Percentiles rank a stretch among this genome's conserved stretches.
Evolutionary conservation across 1,140 invertebrate species (phyloP).

Genomic region (Diprion similis): DNA sequence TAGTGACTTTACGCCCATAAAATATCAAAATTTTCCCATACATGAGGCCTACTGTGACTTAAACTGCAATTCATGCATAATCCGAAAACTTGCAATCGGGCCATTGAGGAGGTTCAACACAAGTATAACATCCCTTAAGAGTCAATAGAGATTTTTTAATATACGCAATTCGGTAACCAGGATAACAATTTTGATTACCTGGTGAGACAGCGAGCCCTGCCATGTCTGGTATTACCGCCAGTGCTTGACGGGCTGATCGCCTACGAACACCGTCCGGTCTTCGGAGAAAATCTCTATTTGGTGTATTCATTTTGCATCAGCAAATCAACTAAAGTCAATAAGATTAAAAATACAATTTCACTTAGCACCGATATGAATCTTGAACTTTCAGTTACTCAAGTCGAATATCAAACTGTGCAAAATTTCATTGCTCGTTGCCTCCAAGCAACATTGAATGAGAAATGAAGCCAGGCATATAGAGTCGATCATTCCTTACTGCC

Average conservation of each 20-base stretch:
- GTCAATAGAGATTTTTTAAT: neutral
- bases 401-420: neutral
- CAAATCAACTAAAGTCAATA: neutral
- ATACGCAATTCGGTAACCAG: neutral
- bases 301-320: conserved; percentile 41
- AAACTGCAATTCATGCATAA: too few relatives aligned
- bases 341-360: too few relatives aligned
- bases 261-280: conserved; percentile 44
- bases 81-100: too few relatives aligned
- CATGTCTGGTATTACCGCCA: conserved; percentile 53
- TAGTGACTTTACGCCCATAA: too few relatives aligned
- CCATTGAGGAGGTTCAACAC: too few relatives aligned
- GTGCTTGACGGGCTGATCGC: conserved; percentile 48
- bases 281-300: conserved; percentile 44
- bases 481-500: neutral
- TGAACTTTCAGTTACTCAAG: neutral
- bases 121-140: neutral
- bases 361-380: too few relatives aligned
- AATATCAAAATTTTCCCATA: too few relatives aligned
- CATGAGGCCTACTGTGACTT: too few relatives aligned
- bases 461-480: neutral
- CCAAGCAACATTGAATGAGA: neutral
- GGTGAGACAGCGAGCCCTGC: conserved; percentile 46
- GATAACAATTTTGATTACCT: conserved; percentile 31
- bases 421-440: neutral